Evolutionary conservation across 2,888 invertebrate genomes (phyloP).

Genomic region (Hermaeophaga mercurialis): DNA sequence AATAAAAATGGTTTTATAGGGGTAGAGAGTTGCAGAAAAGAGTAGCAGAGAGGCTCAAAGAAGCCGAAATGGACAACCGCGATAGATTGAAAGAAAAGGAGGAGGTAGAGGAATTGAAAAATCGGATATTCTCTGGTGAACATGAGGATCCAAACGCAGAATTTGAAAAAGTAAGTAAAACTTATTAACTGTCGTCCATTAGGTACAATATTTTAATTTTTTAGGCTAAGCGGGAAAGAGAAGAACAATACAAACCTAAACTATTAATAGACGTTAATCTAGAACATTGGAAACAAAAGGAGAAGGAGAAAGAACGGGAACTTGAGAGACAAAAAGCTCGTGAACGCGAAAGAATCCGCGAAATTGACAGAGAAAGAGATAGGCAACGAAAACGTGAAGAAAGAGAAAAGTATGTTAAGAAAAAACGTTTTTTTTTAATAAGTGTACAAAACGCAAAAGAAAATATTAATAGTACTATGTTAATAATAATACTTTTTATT

Average conservation of each 20-base stretch:
- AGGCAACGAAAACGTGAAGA: constrained; percentile 55
- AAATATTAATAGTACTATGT: too few relatives aligned
- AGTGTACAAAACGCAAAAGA: too few relatives aligned
- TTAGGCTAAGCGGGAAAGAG: constrained; percentile 72
- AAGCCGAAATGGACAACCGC: constrained; percentile 88
- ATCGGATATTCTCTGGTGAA: constrained; percentile 73
- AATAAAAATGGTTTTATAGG: constrained; percentile 51
- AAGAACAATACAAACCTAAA: constrained; percentile 83
- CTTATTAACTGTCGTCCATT: background rate
- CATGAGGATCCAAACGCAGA: constrained; percentile 67
- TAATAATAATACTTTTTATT: constrained; percentile 19
- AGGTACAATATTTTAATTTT: constrained; percentile 7
- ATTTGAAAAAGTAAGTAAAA: constrained; percentile 66
- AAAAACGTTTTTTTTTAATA: constrained; percentile 1
- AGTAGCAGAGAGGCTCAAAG: constrained; percentile 90
- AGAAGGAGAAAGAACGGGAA: constrained; percentile 63
- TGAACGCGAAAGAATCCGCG: constrained; percentile 84
- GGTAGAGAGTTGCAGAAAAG: constrained; percentile 88
- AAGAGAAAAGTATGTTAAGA: constrained; percentile 50
- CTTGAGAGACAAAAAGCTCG: constrained; percentile 61
- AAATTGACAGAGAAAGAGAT: constrained; percentile 72
- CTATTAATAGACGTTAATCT: constrained; percentile 75
- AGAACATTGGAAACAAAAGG: constrained; percentile 66
- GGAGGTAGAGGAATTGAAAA: constrained; percentile 83
- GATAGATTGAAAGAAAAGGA: constrained; percentile 89